Conservation (phyloP, 35 echinoderm and acorn worm species). For the Hemicentrotus pulcherrimus region DNA sequence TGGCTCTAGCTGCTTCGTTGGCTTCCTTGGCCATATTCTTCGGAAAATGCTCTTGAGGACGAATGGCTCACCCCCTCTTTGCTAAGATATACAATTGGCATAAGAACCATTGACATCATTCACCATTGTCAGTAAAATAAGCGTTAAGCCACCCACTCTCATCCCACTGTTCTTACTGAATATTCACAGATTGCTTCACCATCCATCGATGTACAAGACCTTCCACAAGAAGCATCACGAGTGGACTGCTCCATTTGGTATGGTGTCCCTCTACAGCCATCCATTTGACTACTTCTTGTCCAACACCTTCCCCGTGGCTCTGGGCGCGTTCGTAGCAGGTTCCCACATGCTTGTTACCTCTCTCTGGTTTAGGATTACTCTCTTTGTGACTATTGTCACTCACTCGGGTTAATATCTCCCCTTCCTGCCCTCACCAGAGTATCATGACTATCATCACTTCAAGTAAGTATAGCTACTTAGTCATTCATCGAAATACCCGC, state of each 20-base stretch:
- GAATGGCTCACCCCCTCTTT: too few species aligned
- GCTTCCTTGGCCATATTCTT: too few species aligned
- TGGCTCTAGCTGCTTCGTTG: too few species aligned
- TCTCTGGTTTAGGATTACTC: constrained; percentile 78
- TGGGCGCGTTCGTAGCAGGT: constrained; percentile 85
- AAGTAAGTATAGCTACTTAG: constrained; percentile 70
- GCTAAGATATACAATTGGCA: too few species aligned
- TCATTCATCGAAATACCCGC: neutral
- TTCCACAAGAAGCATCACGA: constrained; percentile 97
- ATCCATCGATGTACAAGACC: constrained; percentile 79
- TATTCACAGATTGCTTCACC: constrained; percentile 77
- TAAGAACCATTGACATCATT: too few species aligned
- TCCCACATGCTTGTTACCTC: constrained; percentile 76
- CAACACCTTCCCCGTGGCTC: constrained; percentile 64
- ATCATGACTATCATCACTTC: constrained; percentile 93
- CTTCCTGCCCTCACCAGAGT: constrained; percentile 81
- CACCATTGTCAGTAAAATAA: too few species aligned
- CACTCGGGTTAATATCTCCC: constrained; percentile 96
- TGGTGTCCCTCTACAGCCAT: constrained; percentile 83
- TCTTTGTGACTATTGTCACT: constrained; percentile 67
- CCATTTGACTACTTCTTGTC: constrained; percentile 85
- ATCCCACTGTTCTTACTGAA: neutral
- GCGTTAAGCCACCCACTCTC: too few species aligned
- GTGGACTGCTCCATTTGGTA: constrained; percentile 90
- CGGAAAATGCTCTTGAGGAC: too few species aligned